phyloP scores from a whole-genome alignment of 2,113 vertebrate genomes.

The Thomomys bottae region DNA sequence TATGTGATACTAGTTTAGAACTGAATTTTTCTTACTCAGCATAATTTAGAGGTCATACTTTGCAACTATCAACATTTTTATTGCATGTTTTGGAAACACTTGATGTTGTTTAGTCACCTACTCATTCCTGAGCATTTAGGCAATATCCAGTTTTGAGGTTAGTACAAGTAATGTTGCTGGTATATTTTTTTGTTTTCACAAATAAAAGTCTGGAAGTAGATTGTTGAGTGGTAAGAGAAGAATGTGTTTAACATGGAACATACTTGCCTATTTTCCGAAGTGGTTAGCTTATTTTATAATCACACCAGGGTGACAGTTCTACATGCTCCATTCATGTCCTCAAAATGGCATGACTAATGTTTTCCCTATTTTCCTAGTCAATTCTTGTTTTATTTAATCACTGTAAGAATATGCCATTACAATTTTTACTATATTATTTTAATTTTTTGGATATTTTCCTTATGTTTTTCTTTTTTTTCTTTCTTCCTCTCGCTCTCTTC shows the following conservation, averaged over 20 bases:
- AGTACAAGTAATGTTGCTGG: background rate
- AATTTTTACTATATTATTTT: background rate
- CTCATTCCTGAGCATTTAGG: background rate
- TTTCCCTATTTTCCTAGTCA: background rate
- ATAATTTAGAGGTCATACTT: background rate
- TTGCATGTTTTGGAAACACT: no score
- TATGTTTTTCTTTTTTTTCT: no score
- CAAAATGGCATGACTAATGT: background rate
- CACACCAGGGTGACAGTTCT: no score
- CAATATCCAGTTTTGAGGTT: background rate
- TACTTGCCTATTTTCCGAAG: background rate
- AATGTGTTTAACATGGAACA: conserved; percentile 10
- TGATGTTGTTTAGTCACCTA: background rate
- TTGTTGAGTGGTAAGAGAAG: no score
- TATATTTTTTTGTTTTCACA: background rate
- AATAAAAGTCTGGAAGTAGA: background rate
- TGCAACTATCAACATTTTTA: background rate
- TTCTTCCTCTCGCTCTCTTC: no score
- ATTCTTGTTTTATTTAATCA: conserved; percentile 13
- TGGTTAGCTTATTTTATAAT: background rate
- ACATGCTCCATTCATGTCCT: background rate
- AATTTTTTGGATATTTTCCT: background rate
- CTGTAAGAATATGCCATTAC: background rate
- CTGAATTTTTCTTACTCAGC: no score
- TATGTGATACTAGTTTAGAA: no score